Conservation (phyloP, 1,140 invertebrate genomes). For the Sarcophaga peregrina region DNA sequence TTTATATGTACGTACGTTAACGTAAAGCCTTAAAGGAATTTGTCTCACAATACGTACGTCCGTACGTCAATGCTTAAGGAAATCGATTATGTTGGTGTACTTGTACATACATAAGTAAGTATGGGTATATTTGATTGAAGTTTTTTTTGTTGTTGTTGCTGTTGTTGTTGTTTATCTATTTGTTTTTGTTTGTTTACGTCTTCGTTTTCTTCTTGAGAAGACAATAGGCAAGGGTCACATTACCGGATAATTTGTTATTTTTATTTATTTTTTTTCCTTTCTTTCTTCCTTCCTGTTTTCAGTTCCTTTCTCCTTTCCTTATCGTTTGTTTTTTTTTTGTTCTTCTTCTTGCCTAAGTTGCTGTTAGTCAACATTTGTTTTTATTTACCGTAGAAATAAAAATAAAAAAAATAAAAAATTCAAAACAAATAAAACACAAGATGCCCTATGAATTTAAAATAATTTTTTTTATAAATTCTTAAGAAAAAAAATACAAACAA, state of each 20-base stretch:
- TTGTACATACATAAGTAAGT: background rate
- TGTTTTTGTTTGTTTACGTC: no score
- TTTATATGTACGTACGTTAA: background rate
- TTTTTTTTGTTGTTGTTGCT: no score
- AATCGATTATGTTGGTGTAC: constrained; percentile 7
- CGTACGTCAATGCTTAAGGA: constrained; percentile 31
- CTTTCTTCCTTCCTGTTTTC: background rate
- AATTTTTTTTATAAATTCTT: background rate
- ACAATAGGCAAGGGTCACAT: constrained; percentile 40
- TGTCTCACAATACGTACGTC: no score
- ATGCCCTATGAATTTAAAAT: background rate
- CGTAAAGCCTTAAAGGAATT: no score
- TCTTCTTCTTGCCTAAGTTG: no score
- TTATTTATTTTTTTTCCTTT: constrained; percentile 13
- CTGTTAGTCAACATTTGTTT: no score
- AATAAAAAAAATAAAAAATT: no score
- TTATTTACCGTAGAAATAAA: no score
- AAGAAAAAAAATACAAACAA: no score
- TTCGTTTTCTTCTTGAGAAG: background rate
- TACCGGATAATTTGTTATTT: constrained; percentile 41
- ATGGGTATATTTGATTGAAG: background rate
- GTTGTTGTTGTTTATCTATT: no score
- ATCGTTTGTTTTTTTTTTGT: background rate
- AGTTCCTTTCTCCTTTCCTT: background rate
- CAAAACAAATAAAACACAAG: no score